Conservation (phyloP, 2,113 vertebrate genomes). For the Climacteris rufus region DNA sequence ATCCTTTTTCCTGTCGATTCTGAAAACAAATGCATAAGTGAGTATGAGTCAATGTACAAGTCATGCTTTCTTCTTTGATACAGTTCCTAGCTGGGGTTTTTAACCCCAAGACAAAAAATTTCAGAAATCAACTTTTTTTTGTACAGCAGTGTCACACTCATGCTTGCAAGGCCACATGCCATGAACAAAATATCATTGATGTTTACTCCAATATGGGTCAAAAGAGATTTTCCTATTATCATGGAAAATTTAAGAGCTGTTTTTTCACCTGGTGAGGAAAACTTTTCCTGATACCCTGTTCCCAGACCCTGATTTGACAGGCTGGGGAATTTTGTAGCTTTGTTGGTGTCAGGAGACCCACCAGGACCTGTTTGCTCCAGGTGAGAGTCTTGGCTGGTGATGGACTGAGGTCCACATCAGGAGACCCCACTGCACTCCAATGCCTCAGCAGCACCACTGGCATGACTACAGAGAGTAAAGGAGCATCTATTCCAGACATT, state of each 20-base stretch:
- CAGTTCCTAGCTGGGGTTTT: neutral
- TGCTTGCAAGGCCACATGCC: neutral
- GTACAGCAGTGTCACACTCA: neutral
- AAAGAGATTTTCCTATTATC: neutral
- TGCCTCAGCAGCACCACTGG: neutral
- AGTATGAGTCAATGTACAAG: neutral
- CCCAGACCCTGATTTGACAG: neutral
- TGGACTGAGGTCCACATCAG: fast-evolving
- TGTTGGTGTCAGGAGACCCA: neutral
- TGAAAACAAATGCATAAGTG: constrained; percentile 57
- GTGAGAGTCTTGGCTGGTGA: neutral
- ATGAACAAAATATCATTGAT: neutral
- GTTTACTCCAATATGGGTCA: neutral
- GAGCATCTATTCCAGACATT: neutral
- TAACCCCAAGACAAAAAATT: neutral
- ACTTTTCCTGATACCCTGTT: neutral
- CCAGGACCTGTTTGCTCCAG: neutral
- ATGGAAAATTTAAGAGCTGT: neutral
- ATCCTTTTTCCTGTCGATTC: constrained; percentile 95
- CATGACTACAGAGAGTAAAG: neutral
- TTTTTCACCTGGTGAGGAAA: neutral
- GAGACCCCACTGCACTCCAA: fast-evolving
- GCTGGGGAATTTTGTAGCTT: neutral
- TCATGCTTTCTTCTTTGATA: neutral
- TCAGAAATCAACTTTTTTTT: neutral